Percentiles rank a stretch among this genome's conserved stretches.
These are phyloP conservation scores for Argyresthia albistria DNA, from an alignment of 2,888 invertebrate genomes.

Conservation along the genomic window DNA sequence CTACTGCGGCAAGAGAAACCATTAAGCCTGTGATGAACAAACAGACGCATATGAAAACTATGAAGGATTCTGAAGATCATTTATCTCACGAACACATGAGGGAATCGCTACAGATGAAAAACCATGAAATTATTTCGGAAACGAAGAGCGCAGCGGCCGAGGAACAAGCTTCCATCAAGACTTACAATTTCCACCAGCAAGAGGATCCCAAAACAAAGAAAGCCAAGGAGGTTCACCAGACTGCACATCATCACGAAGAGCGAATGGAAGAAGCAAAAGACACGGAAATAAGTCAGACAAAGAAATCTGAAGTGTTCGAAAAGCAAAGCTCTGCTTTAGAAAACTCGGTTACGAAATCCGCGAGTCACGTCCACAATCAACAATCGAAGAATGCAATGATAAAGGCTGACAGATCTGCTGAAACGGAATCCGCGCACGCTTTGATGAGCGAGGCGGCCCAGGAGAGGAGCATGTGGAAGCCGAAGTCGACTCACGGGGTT, in stretches of 20 bases:
- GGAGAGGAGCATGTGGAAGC: constrained; percentile 39
- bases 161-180: too few species aligned
- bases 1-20: too few species aligned
- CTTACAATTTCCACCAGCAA: too few species aligned
- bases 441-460: constrained; percentile 21
- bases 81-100: too few species aligned
- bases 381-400: neutral
- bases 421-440: neutral
- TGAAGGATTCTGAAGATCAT: neutral
- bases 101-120: neutral
- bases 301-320: neutral
- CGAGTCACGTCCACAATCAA: neutral
- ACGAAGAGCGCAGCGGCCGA: too few species aligned
- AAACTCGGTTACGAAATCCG: too few species aligned
- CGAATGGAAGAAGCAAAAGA: too few species aligned
- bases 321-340: neutral
- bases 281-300: neutral
- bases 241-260: too few species aligned
- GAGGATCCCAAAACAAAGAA: too few species aligned
- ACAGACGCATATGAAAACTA: neutral
- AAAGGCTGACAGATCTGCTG: neutral
- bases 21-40: too few species aligned
- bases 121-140: neutral
- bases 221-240: too few species aligned
- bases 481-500: constrained; percentile 51